Conservation (phyloP, 2,797 vertebrate genomes). For the Parotocinclus haroldoi region DNA sequence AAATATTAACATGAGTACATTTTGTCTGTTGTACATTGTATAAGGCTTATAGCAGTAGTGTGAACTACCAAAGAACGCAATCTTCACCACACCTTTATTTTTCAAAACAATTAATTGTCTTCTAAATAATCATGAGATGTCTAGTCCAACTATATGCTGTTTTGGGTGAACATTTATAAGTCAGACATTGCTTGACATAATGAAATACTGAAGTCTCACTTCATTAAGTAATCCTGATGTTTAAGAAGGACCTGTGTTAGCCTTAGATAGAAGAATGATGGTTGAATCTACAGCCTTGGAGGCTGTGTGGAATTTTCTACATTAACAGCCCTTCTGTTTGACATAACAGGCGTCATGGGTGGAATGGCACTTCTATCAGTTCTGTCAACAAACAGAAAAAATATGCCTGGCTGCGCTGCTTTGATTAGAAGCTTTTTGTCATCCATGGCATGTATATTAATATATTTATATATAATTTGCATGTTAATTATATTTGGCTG, state of each 20-base stretch:
- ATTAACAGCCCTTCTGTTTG: slow-evolving; percentile 34
- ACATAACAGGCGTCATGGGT: slow-evolving; percentile 28
- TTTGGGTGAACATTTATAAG: slow-evolving; percentile 27
- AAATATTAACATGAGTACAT: no score
- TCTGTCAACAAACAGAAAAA: slow-evolving; percentile 32
- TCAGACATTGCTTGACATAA: slow-evolving; percentile 49
- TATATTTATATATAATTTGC: slow-evolving; percentile 46
- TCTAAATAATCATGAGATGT: background rate
- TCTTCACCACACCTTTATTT: background rate
- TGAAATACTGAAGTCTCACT: slow-evolving; percentile 59
- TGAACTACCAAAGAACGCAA: background rate
- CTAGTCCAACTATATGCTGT: background rate
- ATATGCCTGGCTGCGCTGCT: slow-evolving; percentile 19
- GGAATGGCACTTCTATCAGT: slow-evolving; percentile 27
- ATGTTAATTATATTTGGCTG: slow-evolving; percentile 51
- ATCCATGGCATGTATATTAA: slow-evolving; percentile 40
- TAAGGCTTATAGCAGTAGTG: no score
- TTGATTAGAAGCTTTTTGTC: slow-evolving; percentile 23
- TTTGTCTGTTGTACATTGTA: no score
- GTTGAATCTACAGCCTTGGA: slow-evolving; percentile 12
- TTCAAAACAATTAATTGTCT: background rate
- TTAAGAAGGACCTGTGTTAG: slow-evolving; percentile 4
- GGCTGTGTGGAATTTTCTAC: slow-evolving; percentile 46
- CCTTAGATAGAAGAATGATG: slow-evolving; percentile 24
- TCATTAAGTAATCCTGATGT: slow-evolving; percentile 59